Conservation (phyloP, 2,113 vertebrate genomes). For the Leucoraja erinaceus region DNA sequence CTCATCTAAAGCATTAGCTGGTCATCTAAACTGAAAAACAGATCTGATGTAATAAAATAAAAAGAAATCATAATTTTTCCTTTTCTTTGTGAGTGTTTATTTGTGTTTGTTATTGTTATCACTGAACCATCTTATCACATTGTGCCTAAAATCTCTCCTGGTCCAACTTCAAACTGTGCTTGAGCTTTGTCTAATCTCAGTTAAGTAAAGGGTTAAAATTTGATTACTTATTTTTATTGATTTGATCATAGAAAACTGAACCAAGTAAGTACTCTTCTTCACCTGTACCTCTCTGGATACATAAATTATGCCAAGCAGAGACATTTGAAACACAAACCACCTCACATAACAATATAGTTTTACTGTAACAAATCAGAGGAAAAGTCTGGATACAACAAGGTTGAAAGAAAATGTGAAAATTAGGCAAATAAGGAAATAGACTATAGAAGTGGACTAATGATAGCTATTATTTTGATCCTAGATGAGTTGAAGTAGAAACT, state of each 20-base stretch:
- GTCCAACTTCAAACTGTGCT: background rate
- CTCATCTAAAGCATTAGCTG: no score
- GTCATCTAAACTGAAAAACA: background rate
- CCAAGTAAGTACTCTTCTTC: background rate
- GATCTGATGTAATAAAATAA: slow-evolving; percentile 8
- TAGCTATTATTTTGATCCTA: background rate
- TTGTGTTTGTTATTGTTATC: background rate
- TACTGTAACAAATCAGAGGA: background rate
- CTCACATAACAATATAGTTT: background rate
- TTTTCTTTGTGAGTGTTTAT: background rate
- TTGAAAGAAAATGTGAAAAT: background rate
- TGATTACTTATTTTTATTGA: background rate
- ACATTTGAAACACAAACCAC: background rate
- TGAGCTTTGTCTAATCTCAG: background rate
- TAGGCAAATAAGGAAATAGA: background rate
- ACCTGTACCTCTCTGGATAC: background rate
- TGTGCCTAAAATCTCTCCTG: background rate
- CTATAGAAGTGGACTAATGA: background rate
- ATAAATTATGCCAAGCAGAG: background rate
- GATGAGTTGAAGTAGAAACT: background rate
- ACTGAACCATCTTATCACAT: background rate
- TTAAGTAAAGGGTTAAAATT: background rate
- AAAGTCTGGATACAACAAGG: background rate
- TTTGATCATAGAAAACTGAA: background rate
- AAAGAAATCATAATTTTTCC: background rate